Percentiles rank a stretch among this genome's conserved stretches.
Evolutionary conservation across 1,140 invertebrate species (phyloP).

Genomic region (Cotesia typhae): DNA sequence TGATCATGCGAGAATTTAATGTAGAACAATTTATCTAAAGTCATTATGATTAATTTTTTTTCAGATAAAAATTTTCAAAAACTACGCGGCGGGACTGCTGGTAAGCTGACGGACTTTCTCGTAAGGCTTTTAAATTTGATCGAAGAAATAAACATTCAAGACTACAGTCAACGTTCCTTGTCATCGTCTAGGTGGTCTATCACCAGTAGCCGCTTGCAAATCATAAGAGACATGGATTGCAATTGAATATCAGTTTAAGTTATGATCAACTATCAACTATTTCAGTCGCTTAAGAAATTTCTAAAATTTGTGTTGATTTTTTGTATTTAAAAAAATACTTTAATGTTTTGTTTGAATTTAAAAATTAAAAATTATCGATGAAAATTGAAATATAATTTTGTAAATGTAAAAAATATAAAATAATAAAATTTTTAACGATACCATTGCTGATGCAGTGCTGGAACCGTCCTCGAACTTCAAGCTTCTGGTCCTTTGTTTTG

Average conservation of each 20-base stretch:
- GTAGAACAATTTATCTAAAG: not conserved
- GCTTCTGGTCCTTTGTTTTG: too few relatives aligned
- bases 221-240: slow-evolving; percentile 42
- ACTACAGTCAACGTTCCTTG: slow-evolving; percentile 47
- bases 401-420: too few relatives aligned
- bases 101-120: slow-evolving; percentile 65
- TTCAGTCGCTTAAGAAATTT: too few relatives aligned
- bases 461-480: too few relatives aligned
- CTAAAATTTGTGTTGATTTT: too few relatives aligned
- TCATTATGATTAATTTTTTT: slow-evolving; percentile 5
- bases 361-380: too few relatives aligned
- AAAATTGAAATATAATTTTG: too few relatives aligned
- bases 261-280: too few relatives aligned
- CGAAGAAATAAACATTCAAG: slow-evolving; percentile 58
- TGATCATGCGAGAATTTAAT: not conserved
- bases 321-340: too few relatives aligned
- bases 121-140: slow-evolving; percentile 55
- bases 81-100: slow-evolving; percentile 65
- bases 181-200: slow-evolving; percentile 40
- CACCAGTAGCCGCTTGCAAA: slow-evolving; percentile 34
- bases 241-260: not conserved
- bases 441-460: too few relatives aligned
- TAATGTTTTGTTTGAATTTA: too few relatives aligned
- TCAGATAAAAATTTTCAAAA: slow-evolving; percentile 60
- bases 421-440: too few relatives aligned